phyloP scores from a whole-genome alignment of 2,113 vertebrate genomes.

The Tragelaphus strepsiceros region DNA sequence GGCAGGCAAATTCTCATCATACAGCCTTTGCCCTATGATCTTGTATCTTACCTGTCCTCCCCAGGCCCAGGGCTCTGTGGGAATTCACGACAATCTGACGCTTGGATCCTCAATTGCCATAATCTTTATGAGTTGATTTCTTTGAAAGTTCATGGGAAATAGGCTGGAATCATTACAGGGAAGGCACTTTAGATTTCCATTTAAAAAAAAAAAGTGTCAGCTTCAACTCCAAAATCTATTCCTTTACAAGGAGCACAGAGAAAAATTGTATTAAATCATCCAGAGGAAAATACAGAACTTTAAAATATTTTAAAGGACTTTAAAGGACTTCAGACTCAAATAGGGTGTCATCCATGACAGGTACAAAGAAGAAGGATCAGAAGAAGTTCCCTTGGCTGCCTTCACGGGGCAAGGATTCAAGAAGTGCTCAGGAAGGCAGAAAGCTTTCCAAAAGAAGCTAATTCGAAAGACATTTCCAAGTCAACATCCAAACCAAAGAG shows the following conservation, averaged over 20 bases:
- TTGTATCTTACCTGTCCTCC: neutral
- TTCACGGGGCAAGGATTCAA: neutral
- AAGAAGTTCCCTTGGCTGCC: neutral
- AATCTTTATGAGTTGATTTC: conserved; percentile 48
- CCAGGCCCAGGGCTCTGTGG: neutral
- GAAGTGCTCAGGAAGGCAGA: conserved; percentile 29
- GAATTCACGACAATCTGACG: neutral
- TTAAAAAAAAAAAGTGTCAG: neutral
- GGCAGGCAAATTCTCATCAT: conserved; percentile 7
- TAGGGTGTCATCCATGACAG: neutral
- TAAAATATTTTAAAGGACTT: neutral
- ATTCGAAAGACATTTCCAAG: conserved; percentile 58
- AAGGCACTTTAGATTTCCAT: neutral
- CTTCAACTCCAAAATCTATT: neutral
- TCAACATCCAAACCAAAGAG: conserved; percentile 61
- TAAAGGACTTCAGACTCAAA: neutral
- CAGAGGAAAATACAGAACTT: conserved; percentile 12
- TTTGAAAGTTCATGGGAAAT: conserved; percentile 42
- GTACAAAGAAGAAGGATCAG: neutral
- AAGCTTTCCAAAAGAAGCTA: conserved; percentile 61
- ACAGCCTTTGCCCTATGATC: conserved; percentile 2
- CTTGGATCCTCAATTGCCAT: neutral
- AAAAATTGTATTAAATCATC: neutral
- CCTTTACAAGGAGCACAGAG: conserved; percentile 45
- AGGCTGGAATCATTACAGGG: neutral